A percentile compares a stretch with the other conserved stretches of the same genome.
These are phyloP conservation scores for Diplodus puntazzo DNA, from an alignment of 2,797 vertebrate species.

Conservation along the genomic window DNA sequence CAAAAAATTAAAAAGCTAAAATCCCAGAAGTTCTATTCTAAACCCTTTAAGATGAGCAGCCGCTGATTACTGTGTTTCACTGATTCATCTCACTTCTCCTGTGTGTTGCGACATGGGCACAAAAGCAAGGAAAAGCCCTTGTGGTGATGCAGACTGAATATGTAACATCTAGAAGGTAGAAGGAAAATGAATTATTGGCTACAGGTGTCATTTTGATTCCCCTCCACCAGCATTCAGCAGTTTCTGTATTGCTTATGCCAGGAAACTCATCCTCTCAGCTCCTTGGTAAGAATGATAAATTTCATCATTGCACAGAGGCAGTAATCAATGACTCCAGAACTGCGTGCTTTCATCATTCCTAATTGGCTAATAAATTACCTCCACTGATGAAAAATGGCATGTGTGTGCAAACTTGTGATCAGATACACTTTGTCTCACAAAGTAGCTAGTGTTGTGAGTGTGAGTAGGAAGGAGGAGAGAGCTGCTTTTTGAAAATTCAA, in stretches of 20 bases:
- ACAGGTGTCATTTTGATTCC: slow-evolving; percentile 40
- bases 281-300: slow-evolving; percentile 67
- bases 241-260: slow-evolving; percentile 12
- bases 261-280: slow-evolving; percentile 44
- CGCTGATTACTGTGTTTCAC: neutral
- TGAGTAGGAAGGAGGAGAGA: slow-evolving; percentile 20
- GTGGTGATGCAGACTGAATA: slow-evolving; percentile 36
- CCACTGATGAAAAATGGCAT: slow-evolving; percentile 66
- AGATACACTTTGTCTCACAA: slow-evolving; percentile 60
- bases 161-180: slow-evolving; percentile 27
- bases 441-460: slow-evolving; percentile 29
- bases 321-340: slow-evolving; percentile 72
- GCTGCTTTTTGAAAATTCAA: slow-evolving; percentile 19
- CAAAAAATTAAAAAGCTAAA: neutral
- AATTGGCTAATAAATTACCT: slow-evolving; percentile 79
- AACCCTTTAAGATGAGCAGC: neutral
- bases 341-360: slow-evolving; percentile 64
- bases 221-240: slow-evolving; percentile 28
- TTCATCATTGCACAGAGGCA: slow-evolving; percentile 48
- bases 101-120: slow-evolving; percentile 1
- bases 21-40: neutral
- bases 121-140: neutral
- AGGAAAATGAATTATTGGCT: slow-evolving; percentile 40
- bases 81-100: slow-evolving; percentile 23
- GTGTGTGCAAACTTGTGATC: slow-evolving; percentile 63